A percentile compares a stretch with the other conserved stretches of the same genome.
Conservation (phyloP, 2,888 invertebrate species). For the Drosophila melanosoma region DNA sequence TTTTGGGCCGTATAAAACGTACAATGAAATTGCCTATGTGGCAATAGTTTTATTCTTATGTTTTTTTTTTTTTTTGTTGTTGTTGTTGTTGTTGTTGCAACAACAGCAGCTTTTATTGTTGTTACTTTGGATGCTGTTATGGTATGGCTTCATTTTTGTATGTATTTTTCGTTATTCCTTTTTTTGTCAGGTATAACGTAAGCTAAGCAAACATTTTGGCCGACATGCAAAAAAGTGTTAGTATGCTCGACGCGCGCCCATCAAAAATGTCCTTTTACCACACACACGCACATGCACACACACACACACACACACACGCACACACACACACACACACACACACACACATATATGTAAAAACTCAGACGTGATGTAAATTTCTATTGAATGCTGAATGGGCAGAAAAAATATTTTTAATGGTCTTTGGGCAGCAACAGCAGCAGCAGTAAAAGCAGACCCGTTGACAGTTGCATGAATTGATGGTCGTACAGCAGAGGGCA, state of each 20-base stretch:
- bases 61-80: constrained; percentile 8
- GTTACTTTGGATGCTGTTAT: constrained; percentile 56
- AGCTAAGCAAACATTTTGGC: constrained; percentile 72
- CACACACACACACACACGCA: background rate
- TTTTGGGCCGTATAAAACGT: constrained; percentile 53
- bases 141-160: constrained; percentile 11
- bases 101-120: constrained; percentile 62
- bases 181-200: constrained; percentile 65
- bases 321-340: background rate
- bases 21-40: constrained; percentile 76
- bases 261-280: constrained; percentile 75
- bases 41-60: constrained; percentile 65
- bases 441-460: constrained; percentile 37
- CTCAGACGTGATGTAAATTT: constrained; percentile 80
- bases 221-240: constrained; percentile 74
- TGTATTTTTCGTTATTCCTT: background rate
- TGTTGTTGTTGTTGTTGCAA: constrained; percentile 4
- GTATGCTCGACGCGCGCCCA: constrained; percentile 76
- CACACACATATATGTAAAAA: constrained; percentile 59
- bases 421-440: constrained; percentile 57
- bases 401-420: constrained; percentile 80
- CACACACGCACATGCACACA: constrained; percentile 9
- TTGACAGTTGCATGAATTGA: constrained; percentile 60
- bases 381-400: constrained; percentile 81
- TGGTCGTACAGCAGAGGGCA: constrained; percentile 1